These are phyloP conservation scores for Glomeris maerens DNA, from an alignment of 1,140 invertebrate genomes.

Conservation along the genomic window DNA sequence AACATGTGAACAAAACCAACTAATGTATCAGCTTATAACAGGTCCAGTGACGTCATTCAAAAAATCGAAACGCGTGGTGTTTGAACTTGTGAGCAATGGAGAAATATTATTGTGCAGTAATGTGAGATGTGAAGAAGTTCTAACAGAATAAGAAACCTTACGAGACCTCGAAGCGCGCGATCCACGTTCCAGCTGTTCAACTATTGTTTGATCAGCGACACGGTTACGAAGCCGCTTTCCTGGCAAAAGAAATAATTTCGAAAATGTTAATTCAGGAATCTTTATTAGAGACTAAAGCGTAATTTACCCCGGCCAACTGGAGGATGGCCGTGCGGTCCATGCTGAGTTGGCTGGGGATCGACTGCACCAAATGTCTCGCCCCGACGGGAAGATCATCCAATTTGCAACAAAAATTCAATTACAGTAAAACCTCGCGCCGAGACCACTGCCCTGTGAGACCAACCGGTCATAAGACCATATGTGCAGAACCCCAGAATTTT, in stretches of 20 bases:
- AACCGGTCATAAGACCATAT: no score
- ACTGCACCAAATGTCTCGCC: slow-evolving; percentile 78
- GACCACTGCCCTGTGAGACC: no score
- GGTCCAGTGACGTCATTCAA: no score
- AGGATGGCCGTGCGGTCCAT: slow-evolving; percentile 89
- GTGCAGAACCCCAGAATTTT: no score
- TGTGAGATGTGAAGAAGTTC: background rate
- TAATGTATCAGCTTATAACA: no score
- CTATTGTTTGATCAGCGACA: background rate
- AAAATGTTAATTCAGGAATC: slow-evolving; percentile 4
- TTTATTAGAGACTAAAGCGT: slow-evolving; percentile 1
- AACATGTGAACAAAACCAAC: no score
- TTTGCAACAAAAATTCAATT: no score
- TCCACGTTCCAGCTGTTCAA: slow-evolving; percentile 51
- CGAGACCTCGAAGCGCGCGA: slow-evolving; percentile 55
- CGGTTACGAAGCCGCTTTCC: background rate
- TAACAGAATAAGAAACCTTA: slow-evolving; percentile 18
- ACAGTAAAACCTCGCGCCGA: no score
- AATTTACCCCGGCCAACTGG: slow-evolving; percentile 47
- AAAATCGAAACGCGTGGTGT: no score
- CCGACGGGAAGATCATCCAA: slow-evolving; percentile 71
- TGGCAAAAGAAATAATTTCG: background rate
- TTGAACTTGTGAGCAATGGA: no score
- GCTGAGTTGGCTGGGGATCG: slow-evolving; percentile 90
- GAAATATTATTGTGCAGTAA: no score